Percentiles rank a stretch among this genome's conserved stretches.
Evolutionary conservation across 2,113 vertebrate genomes (phyloP).

Genomic region (Prinia subflava): DNA sequence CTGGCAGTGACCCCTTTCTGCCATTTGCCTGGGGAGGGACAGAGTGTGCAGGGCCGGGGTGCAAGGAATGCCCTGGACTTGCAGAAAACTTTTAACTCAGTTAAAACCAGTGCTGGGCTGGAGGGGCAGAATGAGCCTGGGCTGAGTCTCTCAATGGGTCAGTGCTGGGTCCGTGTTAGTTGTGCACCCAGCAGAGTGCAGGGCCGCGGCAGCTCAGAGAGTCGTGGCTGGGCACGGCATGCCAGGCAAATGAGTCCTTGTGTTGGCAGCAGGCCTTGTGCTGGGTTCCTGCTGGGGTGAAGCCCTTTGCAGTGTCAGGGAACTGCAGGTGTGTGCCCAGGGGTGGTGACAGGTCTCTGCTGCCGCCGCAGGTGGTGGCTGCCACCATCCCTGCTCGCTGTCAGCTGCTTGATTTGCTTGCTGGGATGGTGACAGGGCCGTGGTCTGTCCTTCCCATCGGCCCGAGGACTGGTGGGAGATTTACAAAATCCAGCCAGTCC

Average conservation of each 20-base stretch:
- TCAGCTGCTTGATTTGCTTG: background rate
- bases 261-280: accelerated
- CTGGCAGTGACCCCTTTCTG: background rate
- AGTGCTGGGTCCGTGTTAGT: accelerated
- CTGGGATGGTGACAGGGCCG: background rate
- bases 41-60: accelerated
- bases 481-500: background rate
- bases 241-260: background rate
- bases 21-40: background rate
- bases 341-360: background rate
- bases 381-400: accelerated
- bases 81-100: background rate
- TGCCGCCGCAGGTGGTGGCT: accelerated
- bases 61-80: accelerated
- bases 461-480: background rate
- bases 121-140: background rate
- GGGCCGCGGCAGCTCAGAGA: accelerated
- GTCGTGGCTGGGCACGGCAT: accelerated
- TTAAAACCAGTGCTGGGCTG: background rate
- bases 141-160: background rate
- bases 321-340: background rate
- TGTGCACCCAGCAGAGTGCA: background rate
- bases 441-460: background rate
- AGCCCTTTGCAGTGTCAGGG: background rate
- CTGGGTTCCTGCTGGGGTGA: background rate